A percentile compares a stretch with the other conserved stretches of the same genome.
Evolutionary conservation across 37 sponge, comb jelly and placozoan species (phyloP).

Genomic region (Ianthella basta): DNA sequence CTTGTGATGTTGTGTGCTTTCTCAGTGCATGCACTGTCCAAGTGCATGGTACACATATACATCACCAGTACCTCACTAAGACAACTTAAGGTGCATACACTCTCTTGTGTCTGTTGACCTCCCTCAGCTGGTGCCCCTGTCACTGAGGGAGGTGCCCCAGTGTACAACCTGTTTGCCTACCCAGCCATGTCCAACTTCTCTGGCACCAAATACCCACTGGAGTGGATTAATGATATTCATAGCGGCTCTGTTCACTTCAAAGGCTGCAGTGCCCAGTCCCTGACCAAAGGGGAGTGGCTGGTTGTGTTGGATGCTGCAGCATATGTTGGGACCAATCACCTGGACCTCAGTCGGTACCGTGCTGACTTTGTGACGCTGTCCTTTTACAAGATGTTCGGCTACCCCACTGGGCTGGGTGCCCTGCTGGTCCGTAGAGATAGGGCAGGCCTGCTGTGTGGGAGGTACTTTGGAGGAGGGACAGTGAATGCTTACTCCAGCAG

Average conservation of each 20-base stretch:
- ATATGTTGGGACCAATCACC: slow-evolving; percentile 64
- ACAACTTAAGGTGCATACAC: neutral
- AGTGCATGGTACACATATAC: neutral
- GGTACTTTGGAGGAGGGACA: slow-evolving; percentile 93
- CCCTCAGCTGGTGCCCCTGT: too few species aligned
- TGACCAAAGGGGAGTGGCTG: slow-evolving; percentile 42
- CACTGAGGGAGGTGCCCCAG: neutral
- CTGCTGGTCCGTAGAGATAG: slow-evolving; percentile 76
- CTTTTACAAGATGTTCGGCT: slow-evolving; percentile 97
- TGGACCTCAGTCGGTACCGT: slow-evolving; percentile 66
- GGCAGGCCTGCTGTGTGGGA: slow-evolving; percentile 37
- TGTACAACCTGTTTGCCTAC: slow-evolving; percentile 78
- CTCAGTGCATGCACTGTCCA: too few species aligned
- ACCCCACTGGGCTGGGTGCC: slow-evolving; percentile 93
- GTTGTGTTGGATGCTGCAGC: slow-evolving; percentile 87
- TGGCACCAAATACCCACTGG: slow-evolving; percentile 87
- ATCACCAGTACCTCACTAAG: neutral
- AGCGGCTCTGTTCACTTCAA: slow-evolving; percentile 1
- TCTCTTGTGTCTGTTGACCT: too few species aligned
- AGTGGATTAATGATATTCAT: slow-evolving; percentile 53
- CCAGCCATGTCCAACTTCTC: slow-evolving; percentile 95
- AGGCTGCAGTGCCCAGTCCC: neutral
- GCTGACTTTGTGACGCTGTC: slow-evolving; percentile 90
- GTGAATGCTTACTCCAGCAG: slow-evolving; percentile 69
- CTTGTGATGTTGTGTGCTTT: too few species aligned